phyloP scores from a whole-genome alignment of 2,113 vertebrate species.

The Varanus salvator region DNA sequence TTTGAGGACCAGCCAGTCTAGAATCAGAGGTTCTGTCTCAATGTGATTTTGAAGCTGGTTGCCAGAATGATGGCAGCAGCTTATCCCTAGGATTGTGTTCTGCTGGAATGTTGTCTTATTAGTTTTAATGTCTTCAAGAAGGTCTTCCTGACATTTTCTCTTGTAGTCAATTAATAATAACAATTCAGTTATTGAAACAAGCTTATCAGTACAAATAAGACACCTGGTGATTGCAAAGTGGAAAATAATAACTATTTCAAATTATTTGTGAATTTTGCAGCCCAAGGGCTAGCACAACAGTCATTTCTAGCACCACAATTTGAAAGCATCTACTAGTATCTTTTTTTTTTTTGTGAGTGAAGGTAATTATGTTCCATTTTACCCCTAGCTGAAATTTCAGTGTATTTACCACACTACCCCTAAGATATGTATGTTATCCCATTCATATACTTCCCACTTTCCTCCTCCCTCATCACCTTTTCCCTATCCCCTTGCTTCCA shows the following conservation, averaged over 20 bases:
- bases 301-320: no score
- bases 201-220: constrained; percentile 21
- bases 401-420: no score
- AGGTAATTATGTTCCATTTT: no score
- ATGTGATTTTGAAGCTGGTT: not conserved
- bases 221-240: constrained; percentile 10
- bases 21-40: not conserved
- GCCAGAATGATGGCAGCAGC: not conserved
- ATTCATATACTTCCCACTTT: no score
- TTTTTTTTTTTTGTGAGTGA: no score
- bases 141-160: constrained; percentile 31
- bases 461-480: no score
- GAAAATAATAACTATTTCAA: not conserved
- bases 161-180: constrained; percentile 46
- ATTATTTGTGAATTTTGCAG: not conserved
- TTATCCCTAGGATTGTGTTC: constrained; percentile 23
- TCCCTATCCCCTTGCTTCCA: no score
- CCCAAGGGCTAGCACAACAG: no score
- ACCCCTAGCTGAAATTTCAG: no score
- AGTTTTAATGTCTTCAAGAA: constrained; percentile 43
- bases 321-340: no score
- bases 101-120: not conserved
- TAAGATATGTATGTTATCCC: no score
- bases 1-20: not conserved
- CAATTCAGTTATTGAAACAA: constrained; percentile 5